A percentile compares a stretch with the other conserved stretches of the same genome.
These are phyloP conservation scores for Ceratoteleas bidentatus DNA, from an alignment of 1,140 invertebrate species.

Conservation along the genomic window DNA sequence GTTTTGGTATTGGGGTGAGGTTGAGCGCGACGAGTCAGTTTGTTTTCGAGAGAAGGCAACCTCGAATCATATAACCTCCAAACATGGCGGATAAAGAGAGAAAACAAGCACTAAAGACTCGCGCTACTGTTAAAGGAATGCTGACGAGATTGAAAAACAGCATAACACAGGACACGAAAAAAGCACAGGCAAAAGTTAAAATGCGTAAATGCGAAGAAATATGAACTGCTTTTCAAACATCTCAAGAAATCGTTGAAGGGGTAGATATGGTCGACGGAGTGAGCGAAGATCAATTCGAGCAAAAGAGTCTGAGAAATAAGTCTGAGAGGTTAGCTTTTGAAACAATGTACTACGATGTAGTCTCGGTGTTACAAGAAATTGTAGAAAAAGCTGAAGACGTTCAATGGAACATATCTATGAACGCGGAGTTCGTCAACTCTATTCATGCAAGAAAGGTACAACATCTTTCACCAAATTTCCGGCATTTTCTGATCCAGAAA, in stretches of 20 bases:
- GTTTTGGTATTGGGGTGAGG: no score
- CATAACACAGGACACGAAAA: neutral
- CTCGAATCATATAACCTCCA: no score
- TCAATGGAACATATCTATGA: neutral
- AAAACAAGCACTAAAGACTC: no score
- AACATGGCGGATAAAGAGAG: no score
- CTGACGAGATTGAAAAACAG: neutral
- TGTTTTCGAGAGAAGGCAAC: no score
- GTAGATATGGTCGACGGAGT: no score
- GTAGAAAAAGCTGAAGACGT: neutral
- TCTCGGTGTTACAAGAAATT: neutral
- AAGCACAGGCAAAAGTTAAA: conserved; percentile 2
- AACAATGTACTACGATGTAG: neutral
- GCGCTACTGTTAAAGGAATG: neutral
- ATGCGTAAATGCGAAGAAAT: no score
- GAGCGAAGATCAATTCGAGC: no score
- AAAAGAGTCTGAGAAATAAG: neutral
- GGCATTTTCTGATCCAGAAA: neutral
- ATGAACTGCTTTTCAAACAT: neutral
- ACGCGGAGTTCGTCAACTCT: neutral
- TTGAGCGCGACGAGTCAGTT: no score
- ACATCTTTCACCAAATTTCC: no score
- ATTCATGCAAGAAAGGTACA: neutral
- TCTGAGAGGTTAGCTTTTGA: neutral
- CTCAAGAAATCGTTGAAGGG: neutral